phyloP scores from a whole-genome alignment of 1,140 invertebrate species.

The Adelges cooleyi region DNA sequence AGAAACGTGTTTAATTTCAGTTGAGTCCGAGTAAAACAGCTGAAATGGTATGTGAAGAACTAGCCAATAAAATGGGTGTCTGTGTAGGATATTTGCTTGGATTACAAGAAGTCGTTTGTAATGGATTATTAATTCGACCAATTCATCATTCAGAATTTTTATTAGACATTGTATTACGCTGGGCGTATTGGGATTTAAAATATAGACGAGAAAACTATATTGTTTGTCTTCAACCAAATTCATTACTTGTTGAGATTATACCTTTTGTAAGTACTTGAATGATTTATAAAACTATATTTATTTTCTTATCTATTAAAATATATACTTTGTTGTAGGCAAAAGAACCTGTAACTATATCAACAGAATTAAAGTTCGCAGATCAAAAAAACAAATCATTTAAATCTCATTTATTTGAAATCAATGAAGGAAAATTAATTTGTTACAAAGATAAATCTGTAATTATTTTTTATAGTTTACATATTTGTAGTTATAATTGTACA shows the following conservation, averaged over 20 bases:
- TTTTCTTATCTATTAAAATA: background rate
- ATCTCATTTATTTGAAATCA: conserved; percentile 63
- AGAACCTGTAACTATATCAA: conserved; percentile 47
- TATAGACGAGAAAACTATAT: conserved; percentile 71
- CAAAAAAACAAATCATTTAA: conserved; percentile 62
- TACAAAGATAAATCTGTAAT: conserved; percentile 65
- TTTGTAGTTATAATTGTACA: background rate
- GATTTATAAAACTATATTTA: too few species aligned
- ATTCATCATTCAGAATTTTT: conserved; percentile 68
- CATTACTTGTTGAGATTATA: conserved; percentile 41
- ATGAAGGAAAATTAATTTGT: conserved; percentile 59
- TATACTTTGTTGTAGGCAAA: conserved; percentile 39
- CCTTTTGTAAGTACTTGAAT: conserved; percentile 39
- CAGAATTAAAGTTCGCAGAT: conserved; percentile 68
- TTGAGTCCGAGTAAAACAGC: conserved; percentile 64
- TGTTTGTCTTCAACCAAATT: conserved; percentile 48
- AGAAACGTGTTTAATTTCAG: conserved; percentile 39
- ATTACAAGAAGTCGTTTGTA: conserved; percentile 63
- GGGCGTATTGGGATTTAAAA: conserved; percentile 72
- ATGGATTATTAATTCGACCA: conserved; percentile 55
- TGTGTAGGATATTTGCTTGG: conserved; percentile 48
- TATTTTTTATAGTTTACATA: conserved; percentile 28
- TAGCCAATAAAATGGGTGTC: conserved; percentile 49
- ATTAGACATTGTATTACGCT: conserved; percentile 53
- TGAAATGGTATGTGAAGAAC: conserved; percentile 56